Evolutionary conservation across 1,140 invertebrate species (phyloP).

Genomic region (Thaumetopoea pityocampa): DNA sequence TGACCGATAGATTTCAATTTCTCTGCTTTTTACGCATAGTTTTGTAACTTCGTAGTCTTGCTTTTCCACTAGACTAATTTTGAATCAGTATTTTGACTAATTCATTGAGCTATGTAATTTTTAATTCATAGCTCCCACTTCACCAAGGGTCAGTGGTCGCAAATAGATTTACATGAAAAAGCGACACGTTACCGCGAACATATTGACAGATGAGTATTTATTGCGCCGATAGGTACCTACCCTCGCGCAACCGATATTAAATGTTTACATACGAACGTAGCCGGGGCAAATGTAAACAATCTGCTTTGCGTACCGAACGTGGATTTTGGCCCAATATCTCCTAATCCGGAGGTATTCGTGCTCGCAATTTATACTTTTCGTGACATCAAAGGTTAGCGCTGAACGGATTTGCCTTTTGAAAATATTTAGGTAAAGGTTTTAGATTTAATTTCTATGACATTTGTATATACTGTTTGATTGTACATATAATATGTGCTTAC

Average conservation of each 20-base stretch:
- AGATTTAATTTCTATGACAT: no score
- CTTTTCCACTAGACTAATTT: no score
- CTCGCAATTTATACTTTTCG: slow-evolving; percentile 26
- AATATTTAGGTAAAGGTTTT: no score
- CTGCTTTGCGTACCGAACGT: slow-evolving; percentile 27
- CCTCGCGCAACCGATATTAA: slow-evolving; percentile 55
- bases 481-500: no score
- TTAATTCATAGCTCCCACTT: no score
- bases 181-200: slow-evolving; percentile 8
- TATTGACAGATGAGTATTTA: slow-evolving; percentile 16
- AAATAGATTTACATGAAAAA: slow-evolving; percentile 18
- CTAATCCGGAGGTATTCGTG: slow-evolving; percentile 34
- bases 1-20: no score
- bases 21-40: no score
- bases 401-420: no score
- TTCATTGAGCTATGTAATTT: no score
- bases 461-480: no score
- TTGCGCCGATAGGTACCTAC: slow-evolving; percentile 20
- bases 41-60: no score
- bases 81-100: no score
- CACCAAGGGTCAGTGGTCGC: background rate
- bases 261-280: slow-evolving; percentile 51
- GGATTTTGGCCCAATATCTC: slow-evolving; percentile 46
- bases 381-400: slow-evolving; percentile 21
- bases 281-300: slow-evolving; percentile 49